Evolutionary conservation across 2,797 vertebrate genomes (phyloP), one percentile per base, ranked within the genome.

Genomic region (Sphaeramia orbicularis): DNA sequence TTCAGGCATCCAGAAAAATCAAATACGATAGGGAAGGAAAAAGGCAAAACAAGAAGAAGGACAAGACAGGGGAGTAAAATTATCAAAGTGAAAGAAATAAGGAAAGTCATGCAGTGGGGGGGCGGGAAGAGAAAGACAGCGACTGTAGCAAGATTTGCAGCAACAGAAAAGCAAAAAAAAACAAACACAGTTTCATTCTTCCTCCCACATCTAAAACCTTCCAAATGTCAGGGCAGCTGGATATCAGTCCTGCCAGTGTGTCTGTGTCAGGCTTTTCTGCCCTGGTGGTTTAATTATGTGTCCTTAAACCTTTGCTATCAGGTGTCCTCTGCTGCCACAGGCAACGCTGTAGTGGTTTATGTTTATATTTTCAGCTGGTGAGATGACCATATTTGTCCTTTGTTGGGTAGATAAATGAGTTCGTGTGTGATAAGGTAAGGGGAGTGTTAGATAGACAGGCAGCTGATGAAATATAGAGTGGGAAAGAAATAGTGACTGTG

Each of bases 191-290:
- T 58, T 70, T 38, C 42, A 56, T 69, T 65, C 71, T 43, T 38
- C 72, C 65, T 82, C 75, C 85, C 69, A 85, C 74, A 86, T 86
- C 76, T 88, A 78, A 86, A 65, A 62, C 36, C 40, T 48, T 79
- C 59, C 59, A 88, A 89, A 88, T 87, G 87, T 88, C 84, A 88
- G 70, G 48, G 57, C 78, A 61, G 83, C 72, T 76, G 78, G 78
- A 69, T 71, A 69, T 66, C 66, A 70, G 65, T 40, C 54, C 66
- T 32, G 65, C 19, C 12, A 1, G 19, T 16, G 58, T 41, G 15
- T 54, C 71, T 14, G 21, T 52, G 53, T 61, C 54, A 47, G 49
- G 40, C 42, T 10, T 6, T 8, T 11, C 51, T 59, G 56, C 49
- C 36, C 50, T 57, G 4, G 0, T 37, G 41, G 37, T 74, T 71